Conservation (phyloP, 2,888 invertebrate species). For the Ennomos quercinarius region DNA sequence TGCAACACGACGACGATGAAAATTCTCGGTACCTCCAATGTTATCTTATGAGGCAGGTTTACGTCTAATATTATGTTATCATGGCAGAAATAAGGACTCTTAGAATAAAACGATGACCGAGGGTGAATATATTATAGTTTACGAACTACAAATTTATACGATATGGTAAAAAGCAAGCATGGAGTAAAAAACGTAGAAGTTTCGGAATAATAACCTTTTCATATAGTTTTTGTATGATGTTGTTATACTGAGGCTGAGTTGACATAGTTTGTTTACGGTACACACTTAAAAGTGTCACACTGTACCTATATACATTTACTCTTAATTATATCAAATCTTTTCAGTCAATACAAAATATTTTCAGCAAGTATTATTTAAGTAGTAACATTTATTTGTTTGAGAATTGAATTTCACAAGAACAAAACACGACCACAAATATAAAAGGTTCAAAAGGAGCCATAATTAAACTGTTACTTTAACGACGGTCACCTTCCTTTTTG, state of each 20-base stretch:
- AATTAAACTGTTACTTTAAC: conserved; percentile 25
- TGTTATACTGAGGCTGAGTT: neutral
- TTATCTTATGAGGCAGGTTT: conserved; percentile 79
- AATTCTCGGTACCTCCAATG: conserved; percentile 81
- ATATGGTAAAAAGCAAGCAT: neutral
- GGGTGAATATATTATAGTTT: conserved; percentile 56
- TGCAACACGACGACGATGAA: conserved; percentile 79
- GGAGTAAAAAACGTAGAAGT: conserved; percentile 13
- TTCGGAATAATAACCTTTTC: conserved; percentile 12
- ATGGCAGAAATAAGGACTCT: conserved; percentile 55
- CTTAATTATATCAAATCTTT: no score
- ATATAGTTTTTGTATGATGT: conserved; percentile 4
- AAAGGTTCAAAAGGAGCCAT: conserved; percentile 5
- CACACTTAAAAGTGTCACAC: no score
- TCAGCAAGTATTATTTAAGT: no score
- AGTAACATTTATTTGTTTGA: no score
- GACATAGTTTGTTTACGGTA: no score
- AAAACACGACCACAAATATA: neutral
- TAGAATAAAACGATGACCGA: conserved; percentile 49
- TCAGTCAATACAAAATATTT: no score
- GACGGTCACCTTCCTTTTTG: conserved; percentile 51
- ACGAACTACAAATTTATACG: conserved; percentile 49
- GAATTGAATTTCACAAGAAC: neutral
- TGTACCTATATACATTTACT: no score
- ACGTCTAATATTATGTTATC: conserved; percentile 78